These are phyloP conservation scores for Myotis davidii DNA, from an alignment of 2,113 vertebrate species.

Conservation along the genomic window DNA sequence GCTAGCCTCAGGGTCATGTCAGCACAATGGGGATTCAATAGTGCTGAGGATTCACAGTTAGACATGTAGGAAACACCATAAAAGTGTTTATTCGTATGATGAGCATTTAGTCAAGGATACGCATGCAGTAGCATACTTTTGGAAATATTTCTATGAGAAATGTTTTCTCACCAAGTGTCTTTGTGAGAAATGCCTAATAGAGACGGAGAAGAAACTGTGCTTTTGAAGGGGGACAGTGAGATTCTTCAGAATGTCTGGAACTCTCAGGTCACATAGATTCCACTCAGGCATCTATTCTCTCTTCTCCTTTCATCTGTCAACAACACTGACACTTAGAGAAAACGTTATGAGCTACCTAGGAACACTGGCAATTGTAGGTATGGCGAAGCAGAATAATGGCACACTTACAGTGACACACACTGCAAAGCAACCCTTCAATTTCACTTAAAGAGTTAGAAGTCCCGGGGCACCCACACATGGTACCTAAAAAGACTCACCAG, in stretches of 20 bases:
- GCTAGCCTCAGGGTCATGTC: background rate
- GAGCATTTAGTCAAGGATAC: background rate
- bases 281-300: background rate
- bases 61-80: background rate
- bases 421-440: background rate
- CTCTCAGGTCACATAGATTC: background rate
- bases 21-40: background rate
- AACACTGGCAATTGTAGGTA: background rate
- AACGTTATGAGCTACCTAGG: background rate
- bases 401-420: background rate
- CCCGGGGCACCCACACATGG: background rate
- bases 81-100: background rate
- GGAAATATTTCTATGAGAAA: background rate
- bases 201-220: background rate
- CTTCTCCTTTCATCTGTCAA: background rate
- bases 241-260: background rate
- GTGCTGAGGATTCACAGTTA: background rate
- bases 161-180: background rate
- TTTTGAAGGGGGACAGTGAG: background rate
- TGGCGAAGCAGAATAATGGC: background rate
- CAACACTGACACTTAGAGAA: background rate
- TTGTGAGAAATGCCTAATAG: background rate
- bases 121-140: background rate
- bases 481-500: background rate
- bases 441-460: background rate